Base-by-base conservation (phyloP, 2,797 vertebrate genomes). In the Neoniphon sammara region DNA sequence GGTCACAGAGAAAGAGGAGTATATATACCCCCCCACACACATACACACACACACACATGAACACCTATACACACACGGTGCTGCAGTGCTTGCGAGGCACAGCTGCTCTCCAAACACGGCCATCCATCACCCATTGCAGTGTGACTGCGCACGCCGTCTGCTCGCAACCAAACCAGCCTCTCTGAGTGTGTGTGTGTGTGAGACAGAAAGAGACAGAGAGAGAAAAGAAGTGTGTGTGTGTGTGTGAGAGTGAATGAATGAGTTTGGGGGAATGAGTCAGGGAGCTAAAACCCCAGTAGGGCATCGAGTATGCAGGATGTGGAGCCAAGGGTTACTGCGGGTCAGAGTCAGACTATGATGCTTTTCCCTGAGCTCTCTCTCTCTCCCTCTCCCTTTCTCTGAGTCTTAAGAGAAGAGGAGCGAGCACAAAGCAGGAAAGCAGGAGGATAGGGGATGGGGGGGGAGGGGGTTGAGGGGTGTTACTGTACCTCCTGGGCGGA, bases 91-190 rank as follows among this genome's bases (percentile, higher is more conserved):
- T 68, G 56, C 62, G 12, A 68, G 65, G 80, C 78, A 50, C 90
- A 90, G 87, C 88, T 91, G 86, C 78, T 86, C 85, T 74, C 75
- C 76, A 56, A 79, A 84, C 87, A 78, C 66, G 70, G 31, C 73
- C 88, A 90, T 92, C 83, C 88, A 91, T 91, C 91, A 91, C 83
- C 61, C 78, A 59, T 81, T 82, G 87, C 87, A 76, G 82, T 82
- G 78, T 78, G 80, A 84, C 85, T 77, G 73, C 50, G 25, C 15
- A 52, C 27, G 3, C 56, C 54, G 68, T 70, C 80, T 61, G 78
- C 78, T 56, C 7, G 39, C 72, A 70, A 47, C 44, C 71, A n/a
- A 36, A 77, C 65, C 68, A 73, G 60, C 54, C 59, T 54, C 59
- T 44, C 50, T 54, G 52, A 42, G 36, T 54, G 55, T 59, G 66